Base-by-base conservation (phyloP, 2,797 vertebrate genomes). In the Paramormyrops hopkinsi region DNA sequence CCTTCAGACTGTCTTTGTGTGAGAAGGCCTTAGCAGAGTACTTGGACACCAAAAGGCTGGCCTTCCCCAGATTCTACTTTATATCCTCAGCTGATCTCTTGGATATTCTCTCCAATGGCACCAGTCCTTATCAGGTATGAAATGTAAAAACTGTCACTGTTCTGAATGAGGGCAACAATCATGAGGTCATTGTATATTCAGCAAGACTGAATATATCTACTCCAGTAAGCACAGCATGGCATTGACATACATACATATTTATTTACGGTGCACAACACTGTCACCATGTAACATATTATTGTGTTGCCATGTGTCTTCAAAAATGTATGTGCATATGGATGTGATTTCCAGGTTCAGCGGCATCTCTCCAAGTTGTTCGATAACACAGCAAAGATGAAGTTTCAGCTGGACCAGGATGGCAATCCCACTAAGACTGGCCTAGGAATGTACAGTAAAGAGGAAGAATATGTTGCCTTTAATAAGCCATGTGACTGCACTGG, bases 321-420 rank as follows among this genome's bases (percentile, higher is more conserved):
- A 87, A 59, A 56, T 56, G 22, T 50, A 33, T 53, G 46, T 56
- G 44, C 12, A 86, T 53, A 29, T 51, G 50, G 25, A 56, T 87
- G 6, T 19, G 50, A 33, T 44, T 44, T 22, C 41, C 91, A 99
- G 99, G 97, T 99, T 91, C 98, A 99, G 90, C 96, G 94, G 53
- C 99, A 99, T 93, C 97, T 99, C 90, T 96, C 98, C 90, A 99
- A 99, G 93, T 96, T 99, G 89, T 99, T 99, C 90, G 98, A 99
- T 96, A 99, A 96, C 92, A 96, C 97, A 95, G 96, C 97, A 22
- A 97, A 95, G 94, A 95, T 99, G 96, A 93, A 93, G 82, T 99
- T 99, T 93, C 95, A 97, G 91, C 86, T 92, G 11, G 97, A 97
- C 5, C 91, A 92, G 56, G 94, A 94, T 22, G 95, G 95, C 69